Evolutionary conservation across 2,888 invertebrate genomes (phyloP).

Genomic region (Syrista parreyssii): DNA sequence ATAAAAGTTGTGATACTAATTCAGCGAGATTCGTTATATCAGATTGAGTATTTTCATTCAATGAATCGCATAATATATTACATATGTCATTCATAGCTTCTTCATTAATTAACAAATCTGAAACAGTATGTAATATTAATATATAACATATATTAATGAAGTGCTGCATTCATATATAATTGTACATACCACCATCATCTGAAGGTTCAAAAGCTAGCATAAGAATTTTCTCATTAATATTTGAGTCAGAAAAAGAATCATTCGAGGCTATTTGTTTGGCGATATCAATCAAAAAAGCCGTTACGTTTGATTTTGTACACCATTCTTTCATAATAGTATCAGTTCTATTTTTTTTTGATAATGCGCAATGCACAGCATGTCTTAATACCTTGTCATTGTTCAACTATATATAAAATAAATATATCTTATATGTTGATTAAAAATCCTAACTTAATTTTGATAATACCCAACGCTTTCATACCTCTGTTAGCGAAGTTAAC

Average conservation of each 20-base stretch:
- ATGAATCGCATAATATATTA: constrained; percentile 59
- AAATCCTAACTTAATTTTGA: constrained; percentile 1
- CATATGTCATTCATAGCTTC: constrained; percentile 63
- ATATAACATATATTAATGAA: neutral
- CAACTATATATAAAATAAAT: constrained; percentile 37
- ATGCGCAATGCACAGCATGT: constrained; percentile 47
- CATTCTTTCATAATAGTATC: constrained; percentile 65
- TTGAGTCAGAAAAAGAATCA: constrained; percentile 24
- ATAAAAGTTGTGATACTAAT: constrained; percentile 42
- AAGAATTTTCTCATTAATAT: constrained; percentile 45
- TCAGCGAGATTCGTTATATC: constrained; percentile 32
- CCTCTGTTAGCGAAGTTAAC: constrained; percentile 70
- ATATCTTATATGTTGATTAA: constrained; percentile 5
- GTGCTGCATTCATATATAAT: neutral
- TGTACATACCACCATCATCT: constrained; percentile 62
- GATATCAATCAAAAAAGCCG: constrained; percentile 64
- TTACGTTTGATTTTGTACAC: constrained; percentile 65
- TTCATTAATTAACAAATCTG: constrained; percentile 65
- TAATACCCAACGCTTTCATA: neutral
- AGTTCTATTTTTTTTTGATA: constrained; percentile 66
- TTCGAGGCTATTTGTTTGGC: constrained; percentile 41
- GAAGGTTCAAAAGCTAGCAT: constrained; percentile 48
- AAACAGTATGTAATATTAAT: constrained; percentile 34
- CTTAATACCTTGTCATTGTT: constrained; percentile 40
- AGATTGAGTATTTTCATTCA: constrained; percentile 38